A percentile compares a stretch with the other conserved stretches of the same genome.
phyloP scores from a whole-genome alignment of 2,888 invertebrate species.

The Thereva nobilitata region DNA sequence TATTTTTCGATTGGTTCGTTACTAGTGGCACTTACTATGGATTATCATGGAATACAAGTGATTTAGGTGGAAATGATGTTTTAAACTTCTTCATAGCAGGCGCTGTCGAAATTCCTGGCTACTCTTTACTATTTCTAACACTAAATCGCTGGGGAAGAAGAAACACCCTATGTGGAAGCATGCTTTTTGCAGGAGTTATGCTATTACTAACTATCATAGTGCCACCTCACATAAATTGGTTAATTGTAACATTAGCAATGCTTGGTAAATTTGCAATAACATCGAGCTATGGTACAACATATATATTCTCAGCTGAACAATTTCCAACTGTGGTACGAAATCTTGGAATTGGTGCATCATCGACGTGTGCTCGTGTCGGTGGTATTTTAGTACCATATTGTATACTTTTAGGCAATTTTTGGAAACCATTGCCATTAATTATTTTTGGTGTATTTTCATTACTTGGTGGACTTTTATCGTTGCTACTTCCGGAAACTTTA shows the following conservation, averaged over 20 bases:
- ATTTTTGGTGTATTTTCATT: conserved; percentile 75
- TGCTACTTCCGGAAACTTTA: conserved; percentile 77
- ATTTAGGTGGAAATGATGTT: conserved; percentile 77
- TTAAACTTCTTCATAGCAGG: conserved; percentile 78
- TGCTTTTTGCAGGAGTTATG: conserved; percentile 66
- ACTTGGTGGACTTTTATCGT: conserved; percentile 71
- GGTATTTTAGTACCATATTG: conserved; percentile 71
- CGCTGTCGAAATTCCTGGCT: conserved; percentile 67
- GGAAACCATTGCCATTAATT: conserved; percentile 70
- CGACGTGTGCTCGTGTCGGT: conserved; percentile 85
- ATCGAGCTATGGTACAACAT: conserved; percentile 73
- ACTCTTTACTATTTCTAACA: conserved; percentile 49
- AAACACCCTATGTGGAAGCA: conserved; percentile 69
- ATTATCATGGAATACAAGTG: conserved; percentile 78
- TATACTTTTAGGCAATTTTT: conserved; percentile 66
- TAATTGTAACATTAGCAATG: conserved; percentile 68
- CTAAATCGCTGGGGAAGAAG: conserved; percentile 68
- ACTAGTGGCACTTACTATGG: conserved; percentile 85
- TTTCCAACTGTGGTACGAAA: conserved; percentile 80
- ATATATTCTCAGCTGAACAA: conserved; percentile 74
- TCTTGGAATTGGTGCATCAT: conserved; percentile 83
- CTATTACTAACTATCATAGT: conserved; percentile 65
- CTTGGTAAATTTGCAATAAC: conserved; percentile 74
- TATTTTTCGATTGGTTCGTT: conserved; percentile 78
- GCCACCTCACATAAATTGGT: conserved; percentile 62